Evolutionary conservation across 1,140 invertebrate species (phyloP).

Genomic region (Sycobia sp.): DNA sequence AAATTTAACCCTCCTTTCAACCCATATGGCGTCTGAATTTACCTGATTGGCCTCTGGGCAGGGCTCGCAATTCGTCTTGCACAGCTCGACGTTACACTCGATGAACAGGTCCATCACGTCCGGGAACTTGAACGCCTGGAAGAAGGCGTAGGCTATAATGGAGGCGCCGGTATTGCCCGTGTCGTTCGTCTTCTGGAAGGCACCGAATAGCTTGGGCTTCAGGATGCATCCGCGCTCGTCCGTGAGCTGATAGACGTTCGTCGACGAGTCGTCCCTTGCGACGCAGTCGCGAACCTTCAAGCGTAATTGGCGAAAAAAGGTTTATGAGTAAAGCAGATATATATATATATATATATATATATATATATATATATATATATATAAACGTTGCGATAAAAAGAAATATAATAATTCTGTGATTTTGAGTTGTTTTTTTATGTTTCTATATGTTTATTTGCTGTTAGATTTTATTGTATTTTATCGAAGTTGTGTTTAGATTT

Average conservation of each 20-base stretch:
- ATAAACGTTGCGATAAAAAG: no score
- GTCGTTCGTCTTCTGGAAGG: slow-evolving; percentile 79
- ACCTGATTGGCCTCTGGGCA: slow-evolving; percentile 72
- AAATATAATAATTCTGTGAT: no score
- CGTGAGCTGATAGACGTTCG: slow-evolving; percentile 72
- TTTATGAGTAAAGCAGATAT: no score
- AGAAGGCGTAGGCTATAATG: slow-evolving; percentile 79
- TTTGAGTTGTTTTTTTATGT: no score
- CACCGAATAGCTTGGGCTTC: slow-evolving; percentile 81
- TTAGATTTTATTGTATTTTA: no score
- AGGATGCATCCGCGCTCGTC: slow-evolving; percentile 80
- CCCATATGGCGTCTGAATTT: no score
- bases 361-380: no score
- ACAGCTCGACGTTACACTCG: slow-evolving; percentile 84
- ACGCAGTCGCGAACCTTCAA: slow-evolving; percentile 73
- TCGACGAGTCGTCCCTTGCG: slow-evolving; percentile 71
- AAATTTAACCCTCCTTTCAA: no score
- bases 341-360: no score
- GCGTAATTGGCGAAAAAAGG: no score
- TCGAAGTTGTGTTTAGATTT: no score
- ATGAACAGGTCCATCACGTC: slow-evolving; percentile 85
- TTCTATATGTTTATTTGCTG: no score
- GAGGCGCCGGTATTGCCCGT: slow-evolving; percentile 76
- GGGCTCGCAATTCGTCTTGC: slow-evolving; percentile 78
- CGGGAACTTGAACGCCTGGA: slow-evolving; percentile 88